Evolutionary conservation across 2,888 invertebrate genomes (phyloP).

Genomic region (Hedya salicella): DNA sequence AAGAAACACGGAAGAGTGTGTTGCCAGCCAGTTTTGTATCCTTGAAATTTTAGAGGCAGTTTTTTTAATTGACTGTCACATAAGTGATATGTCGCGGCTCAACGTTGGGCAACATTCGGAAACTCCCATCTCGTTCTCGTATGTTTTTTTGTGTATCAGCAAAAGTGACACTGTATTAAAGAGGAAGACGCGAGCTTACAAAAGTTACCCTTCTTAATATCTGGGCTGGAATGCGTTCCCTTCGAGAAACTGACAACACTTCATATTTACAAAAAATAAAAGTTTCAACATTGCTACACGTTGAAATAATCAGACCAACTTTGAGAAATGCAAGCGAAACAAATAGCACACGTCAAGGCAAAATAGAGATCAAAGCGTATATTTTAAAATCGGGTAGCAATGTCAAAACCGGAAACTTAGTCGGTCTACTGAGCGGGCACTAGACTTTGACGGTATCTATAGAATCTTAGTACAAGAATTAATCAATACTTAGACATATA

Average conservation of each 20-base stretch:
- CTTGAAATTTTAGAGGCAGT: constrained; percentile 57
- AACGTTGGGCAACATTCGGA: constrained; percentile 43
- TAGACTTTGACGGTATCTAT: constrained; percentile 70
- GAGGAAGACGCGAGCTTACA: not conserved
- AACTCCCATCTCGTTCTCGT: constrained; percentile 37
- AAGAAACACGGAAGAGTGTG: constrained; percentile 61
- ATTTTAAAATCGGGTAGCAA: constrained; percentile 69
- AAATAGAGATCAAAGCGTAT: constrained; percentile 46
- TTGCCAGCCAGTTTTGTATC: constrained; percentile 59
- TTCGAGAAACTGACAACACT: constrained; percentile 71
- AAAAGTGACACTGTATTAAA: not conserved
- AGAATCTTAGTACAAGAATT: constrained; percentile 59
- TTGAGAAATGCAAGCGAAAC: constrained; percentile 71
- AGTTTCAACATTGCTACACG: constrained; percentile 82
- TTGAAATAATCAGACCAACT: constrained; percentile 64
- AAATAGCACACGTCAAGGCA: constrained; percentile 56
- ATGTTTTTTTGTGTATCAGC: not conserved
- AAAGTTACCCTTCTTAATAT: constrained; percentile 15
- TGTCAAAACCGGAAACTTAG: constrained; percentile 74
- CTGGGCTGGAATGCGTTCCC: constrained; percentile 20
- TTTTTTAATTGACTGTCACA: constrained; percentile 77
- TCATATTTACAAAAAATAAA: constrained; percentile 59
- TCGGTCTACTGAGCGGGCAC: constrained; percentile 75
- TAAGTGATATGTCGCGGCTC: constrained; percentile 76
- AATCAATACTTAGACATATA: constrained; percentile 81